These are phyloP conservation scores for Tricholaema leucomelas DNA, from an alignment of 2,113 vertebrate genomes.

Conservation along the genomic window DNA sequence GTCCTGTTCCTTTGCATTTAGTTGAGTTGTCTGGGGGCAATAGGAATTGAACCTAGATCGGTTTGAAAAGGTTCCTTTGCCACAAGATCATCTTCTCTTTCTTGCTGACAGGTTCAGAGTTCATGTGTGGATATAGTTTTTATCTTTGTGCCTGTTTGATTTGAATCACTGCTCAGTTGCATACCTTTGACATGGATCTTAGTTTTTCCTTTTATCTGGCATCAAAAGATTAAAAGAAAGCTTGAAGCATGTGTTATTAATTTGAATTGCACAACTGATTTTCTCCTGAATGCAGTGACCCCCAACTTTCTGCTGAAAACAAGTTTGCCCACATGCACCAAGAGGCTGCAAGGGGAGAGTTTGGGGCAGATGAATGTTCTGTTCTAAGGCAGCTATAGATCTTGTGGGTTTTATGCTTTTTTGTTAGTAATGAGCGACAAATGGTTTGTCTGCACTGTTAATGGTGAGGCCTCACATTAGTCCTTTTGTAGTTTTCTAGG, in stretches of 20 bases:
- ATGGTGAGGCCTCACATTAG: neutral
- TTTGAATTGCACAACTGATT: constrained; percentile 39
- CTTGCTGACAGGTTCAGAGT: neutral
- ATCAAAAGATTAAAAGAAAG: constrained; percentile 38
- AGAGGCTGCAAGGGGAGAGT: neutral
- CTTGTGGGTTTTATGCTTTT: neutral
- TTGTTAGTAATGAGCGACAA: neutral
- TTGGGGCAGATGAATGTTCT: neutral
- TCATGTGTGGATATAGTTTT: neutral
- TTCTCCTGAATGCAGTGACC: neutral
- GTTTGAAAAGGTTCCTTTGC: neutral
- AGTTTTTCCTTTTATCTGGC: constrained; percentile 40
- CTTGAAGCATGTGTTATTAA: neutral
- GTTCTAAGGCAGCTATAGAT: neutral
- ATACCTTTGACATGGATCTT: constrained; percentile 4
- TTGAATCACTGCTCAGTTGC: neutral
- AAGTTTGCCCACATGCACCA: neutral
- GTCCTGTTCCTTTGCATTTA: neutral
- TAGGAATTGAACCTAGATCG: neutral
- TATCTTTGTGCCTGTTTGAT: neutral
- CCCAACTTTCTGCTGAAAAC: neutral
- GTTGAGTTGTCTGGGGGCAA: neutral
- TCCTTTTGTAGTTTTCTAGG: neutral
- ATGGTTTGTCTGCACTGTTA: neutral
- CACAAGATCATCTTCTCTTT: neutral